phyloP scores from a whole-genome alignment of 2,113 vertebrate species.

The Thamnophis sirtalis region DNA sequence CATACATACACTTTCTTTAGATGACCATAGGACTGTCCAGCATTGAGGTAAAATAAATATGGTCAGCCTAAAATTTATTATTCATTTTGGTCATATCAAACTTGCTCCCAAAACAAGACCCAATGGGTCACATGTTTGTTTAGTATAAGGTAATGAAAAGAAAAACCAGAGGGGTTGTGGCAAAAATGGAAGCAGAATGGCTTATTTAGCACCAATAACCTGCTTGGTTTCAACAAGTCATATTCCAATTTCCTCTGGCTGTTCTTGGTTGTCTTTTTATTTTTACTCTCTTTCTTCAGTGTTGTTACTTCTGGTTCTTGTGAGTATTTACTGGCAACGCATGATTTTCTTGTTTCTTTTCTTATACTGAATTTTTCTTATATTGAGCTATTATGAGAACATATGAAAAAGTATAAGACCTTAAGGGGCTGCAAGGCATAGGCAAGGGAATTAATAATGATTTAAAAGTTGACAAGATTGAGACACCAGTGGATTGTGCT shows the following conservation, averaged over 20 bases:
- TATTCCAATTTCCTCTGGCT: neutral
- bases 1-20: neutral
- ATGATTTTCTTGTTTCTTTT: neutral
- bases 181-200: neutral
- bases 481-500: neutral
- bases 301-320: neutral
- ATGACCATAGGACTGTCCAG: neutral
- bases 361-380: neutral
- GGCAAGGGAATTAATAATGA: neutral
- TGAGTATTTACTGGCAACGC: no score
- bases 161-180: rapidly evolving
- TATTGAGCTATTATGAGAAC: neutral
- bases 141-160: neutral
- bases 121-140: neutral
- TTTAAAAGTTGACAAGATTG: neutral
- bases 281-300: neutral
- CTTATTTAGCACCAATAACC: neutral
- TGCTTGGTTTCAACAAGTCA: neutral
- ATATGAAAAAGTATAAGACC: neutral
- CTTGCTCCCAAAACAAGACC: neutral
- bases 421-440: neutral
- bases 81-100: neutral
- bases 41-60: neutral
- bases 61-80: neutral
- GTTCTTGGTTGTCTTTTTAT: neutral